These are phyloP conservation scores for Aegotheles bennettii DNA, from an alignment of 2,113 vertebrate species.

Conservation along the genomic window DNA sequence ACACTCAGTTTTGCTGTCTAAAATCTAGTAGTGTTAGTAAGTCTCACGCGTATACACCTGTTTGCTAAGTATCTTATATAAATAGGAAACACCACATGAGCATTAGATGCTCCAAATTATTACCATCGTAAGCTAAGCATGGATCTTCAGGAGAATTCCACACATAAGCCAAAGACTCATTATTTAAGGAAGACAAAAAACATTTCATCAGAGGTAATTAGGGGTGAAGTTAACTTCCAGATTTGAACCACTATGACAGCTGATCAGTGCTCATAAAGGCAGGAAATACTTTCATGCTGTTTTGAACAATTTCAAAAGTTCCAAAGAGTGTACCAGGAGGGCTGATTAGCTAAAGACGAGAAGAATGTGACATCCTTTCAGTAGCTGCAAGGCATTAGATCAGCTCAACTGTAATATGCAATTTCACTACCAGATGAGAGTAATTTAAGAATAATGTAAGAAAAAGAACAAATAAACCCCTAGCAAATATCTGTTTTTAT, in stretches of 20 bases:
- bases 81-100: background rate
- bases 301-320: background rate
- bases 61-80: background rate
- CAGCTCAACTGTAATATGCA: background rate
- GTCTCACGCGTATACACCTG: background rate
- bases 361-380: background rate
- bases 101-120: background rate
- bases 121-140: fast-evolving
- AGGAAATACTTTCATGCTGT: background rate
- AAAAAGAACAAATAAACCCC: background rate
- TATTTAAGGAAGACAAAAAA: background rate
- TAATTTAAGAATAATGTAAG: background rate
- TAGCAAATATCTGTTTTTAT: background rate
- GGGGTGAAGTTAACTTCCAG: background rate
- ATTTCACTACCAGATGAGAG: background rate
- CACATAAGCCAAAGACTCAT: background rate
- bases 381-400: background rate
- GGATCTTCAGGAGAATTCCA: background rate
- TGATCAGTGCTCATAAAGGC: background rate
- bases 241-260: background rate
- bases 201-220: background rate
- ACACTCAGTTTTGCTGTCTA: background rate
- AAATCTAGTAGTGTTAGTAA: background rate
- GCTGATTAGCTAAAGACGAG: background rate
- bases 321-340: background rate